A percentile compares a stretch with the other conserved stretches of the same genome.
Conservation (phyloP, 2,888 invertebrate species). For the Allygus modestus region DNA sequence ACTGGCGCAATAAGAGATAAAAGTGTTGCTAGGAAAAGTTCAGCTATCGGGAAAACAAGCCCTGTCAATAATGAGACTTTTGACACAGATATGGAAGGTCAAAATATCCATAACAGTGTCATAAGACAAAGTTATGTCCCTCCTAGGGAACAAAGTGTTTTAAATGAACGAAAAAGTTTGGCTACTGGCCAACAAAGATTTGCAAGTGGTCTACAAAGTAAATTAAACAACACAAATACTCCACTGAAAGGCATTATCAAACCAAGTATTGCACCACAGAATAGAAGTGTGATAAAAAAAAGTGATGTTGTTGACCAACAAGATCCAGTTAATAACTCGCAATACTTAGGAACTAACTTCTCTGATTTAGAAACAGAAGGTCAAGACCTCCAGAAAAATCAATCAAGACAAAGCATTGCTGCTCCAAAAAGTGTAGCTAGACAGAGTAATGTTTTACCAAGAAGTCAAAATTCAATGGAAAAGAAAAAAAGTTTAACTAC, state of each 20-base stretch:
- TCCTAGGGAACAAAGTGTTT: neutral
- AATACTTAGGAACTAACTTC: neutral
- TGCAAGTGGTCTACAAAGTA: too few species aligned
- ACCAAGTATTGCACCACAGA: neutral
- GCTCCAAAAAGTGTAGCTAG: neutral
- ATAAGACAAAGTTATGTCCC: neutral
- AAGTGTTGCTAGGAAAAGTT: neutral
- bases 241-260: neutral
- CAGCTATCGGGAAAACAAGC: neutral
- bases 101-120: neutral
- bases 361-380: neutral
- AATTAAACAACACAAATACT: neutral
- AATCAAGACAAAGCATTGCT: neutral
- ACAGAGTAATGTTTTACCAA: neutral
- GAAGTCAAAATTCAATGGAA: neutral
- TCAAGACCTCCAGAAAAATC: neutral
- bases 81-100: neutral
- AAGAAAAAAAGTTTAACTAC: neutral
- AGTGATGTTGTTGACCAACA: neutral
- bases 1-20: neutral
- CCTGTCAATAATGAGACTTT: neutral
- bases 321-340: neutral
- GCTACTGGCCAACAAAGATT: neutral
- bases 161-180: neutral
- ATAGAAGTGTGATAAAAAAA: neutral